These are phyloP conservation scores for Crocuta crocuta DNA, from an alignment of 2,113 vertebrate species.

Conservation along the genomic window DNA sequence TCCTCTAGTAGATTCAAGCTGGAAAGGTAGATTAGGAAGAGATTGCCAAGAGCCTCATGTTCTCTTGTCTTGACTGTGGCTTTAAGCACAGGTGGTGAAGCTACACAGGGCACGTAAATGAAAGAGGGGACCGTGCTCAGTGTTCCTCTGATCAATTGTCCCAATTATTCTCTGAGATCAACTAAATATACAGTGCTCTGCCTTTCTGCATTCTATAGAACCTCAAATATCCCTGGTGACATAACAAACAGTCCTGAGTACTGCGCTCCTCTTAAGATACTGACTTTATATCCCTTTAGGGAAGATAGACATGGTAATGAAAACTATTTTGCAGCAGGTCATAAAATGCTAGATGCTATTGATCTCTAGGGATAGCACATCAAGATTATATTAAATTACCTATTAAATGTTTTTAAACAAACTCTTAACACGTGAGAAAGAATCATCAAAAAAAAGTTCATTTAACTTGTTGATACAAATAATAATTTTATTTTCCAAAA, in stretches of 20 bases:
- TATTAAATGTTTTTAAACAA: background rate
- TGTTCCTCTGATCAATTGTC: background rate
- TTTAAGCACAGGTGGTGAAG: background rate
- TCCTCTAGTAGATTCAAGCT: background rate
- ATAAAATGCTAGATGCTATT: background rate
- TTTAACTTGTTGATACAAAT: background rate
- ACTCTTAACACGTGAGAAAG: background rate
- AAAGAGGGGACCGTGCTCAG: background rate
- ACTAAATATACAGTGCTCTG: background rate
- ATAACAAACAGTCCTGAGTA: background rate
- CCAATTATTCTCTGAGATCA: background rate
- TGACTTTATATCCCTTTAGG: background rate
- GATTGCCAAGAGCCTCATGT: background rate
- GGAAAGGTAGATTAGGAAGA: background rate
- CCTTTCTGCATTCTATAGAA: background rate
- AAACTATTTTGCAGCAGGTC: background rate
- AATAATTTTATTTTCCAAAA: background rate
- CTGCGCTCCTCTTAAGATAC: background rate
- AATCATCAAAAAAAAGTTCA: background rate
- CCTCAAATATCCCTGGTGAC: background rate
- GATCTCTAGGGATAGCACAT: background rate
- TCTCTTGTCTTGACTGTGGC: background rate
- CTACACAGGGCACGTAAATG: background rate
- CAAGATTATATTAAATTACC: background rate
- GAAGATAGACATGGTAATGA: background rate